Evolutionary conservation across 2,797 vertebrate species (phyloP), one percentile per base, ranked within the genome.

Genomic region (Chelonia mydas): DNA sequence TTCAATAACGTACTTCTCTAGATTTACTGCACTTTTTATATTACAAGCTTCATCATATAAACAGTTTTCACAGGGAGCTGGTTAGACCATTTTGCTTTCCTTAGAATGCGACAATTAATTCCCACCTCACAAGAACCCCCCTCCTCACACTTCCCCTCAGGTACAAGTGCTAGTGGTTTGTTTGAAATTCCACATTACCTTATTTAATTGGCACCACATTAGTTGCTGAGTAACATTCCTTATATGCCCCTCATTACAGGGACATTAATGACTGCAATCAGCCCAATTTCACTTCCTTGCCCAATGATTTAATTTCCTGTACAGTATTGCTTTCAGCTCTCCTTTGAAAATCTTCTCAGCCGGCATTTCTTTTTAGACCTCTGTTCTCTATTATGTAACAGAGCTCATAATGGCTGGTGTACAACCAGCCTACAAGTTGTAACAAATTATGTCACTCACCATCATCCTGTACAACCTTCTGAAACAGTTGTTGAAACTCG

Each of bases 301-400:
- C 93, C 96, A 55, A 92, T 96, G 95, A 97, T 97, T 97, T 97
- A 95, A 96, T 96, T 98, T 98, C 96, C 91, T 95, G 92, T 91
- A 96, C 54, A 94, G 89, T 72, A 83, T 23, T 82, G 92, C 92
- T 98, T 97, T 93, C 93, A 92, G 94, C 94, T 95, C 2, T 16
- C 81, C 92, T 96, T 91, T 88, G 81, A 90, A 95, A 95, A 84
- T 90, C 92, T 87, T 81, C 92, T 81, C 51, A 89, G 81, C 91
- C 95, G 78, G 88, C 84, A 95, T 94, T 87, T 88, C 93, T 95
- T 89, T 97, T 90, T 92, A 97, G 84, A 92, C 21, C 74, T 50
- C 84, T 88, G 79, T 50, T 95, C 47, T 68, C 49, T 61, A 72
- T 88, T 96, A 95, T 84, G 93, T 88, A 95, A 93, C 83, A 92